Evolutionary conservation across 1,140 invertebrate genomes (phyloP).

Genomic region (Papilio polytes): DNA sequence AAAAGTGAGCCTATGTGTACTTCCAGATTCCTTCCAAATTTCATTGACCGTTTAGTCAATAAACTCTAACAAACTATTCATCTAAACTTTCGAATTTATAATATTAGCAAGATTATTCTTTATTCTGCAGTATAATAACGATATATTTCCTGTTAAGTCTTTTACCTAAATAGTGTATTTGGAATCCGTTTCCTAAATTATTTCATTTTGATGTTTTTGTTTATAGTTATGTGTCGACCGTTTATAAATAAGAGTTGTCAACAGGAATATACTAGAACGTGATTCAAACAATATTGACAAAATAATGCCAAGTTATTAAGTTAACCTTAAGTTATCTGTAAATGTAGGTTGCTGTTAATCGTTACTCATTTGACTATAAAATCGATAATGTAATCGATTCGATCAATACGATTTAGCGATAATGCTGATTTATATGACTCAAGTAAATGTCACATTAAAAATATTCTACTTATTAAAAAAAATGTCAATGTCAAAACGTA

Average conservation of each 20-base stretch:
- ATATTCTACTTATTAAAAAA: not conserved
- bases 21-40: too few relatives aligned
- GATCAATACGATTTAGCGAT: not conserved
- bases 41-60: too few relatives aligned
- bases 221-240: not conserved
- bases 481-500: not conserved
- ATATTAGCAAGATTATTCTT: too few relatives aligned
- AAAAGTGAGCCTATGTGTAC: too few relatives aligned
- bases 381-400: constrained; percentile 7
- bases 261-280: not conserved
- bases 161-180: too few relatives aligned
- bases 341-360: not conserved
- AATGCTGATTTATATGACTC: not conserved
- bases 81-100: too few relatives aligned
- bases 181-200: too few relatives aligned
- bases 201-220: not conserved
- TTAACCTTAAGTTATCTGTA: not conserved
- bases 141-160: too few relatives aligned
- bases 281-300: too few relatives aligned
- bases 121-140: too few relatives aligned
- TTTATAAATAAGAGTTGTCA: not conserved
- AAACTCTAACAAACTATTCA: too few relatives aligned
- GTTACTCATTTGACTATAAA: constrained; percentile 15
- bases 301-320: not conserved
- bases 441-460: not conserved